Percentiles rank a stretch among this genome's conserved stretches.
Evolutionary conservation across 1,140 invertebrate genomes (phyloP).

Genomic region (Drosophila neocordata): DNA sequence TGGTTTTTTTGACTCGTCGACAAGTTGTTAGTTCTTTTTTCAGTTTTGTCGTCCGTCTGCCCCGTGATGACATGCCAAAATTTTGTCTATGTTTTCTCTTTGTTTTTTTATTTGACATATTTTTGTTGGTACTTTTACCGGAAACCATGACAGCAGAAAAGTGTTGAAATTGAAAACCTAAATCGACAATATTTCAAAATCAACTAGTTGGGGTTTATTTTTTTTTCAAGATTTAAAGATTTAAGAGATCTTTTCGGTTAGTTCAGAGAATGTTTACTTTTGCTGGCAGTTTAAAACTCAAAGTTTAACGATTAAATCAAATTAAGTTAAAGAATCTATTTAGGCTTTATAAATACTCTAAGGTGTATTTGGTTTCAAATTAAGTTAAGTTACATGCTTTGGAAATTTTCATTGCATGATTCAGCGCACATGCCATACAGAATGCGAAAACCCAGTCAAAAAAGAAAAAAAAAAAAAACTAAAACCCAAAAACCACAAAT

Average conservation of each 20-base stretch:
- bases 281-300: no score
- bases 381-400: background rate
- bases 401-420: background rate
- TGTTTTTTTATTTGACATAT: conserved; percentile 15
- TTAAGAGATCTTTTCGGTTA: no score
- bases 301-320: no score
- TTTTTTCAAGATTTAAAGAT: background rate
- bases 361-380: background rate
- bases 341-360: no score
- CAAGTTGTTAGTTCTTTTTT: conserved; percentile 16
- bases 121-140: conserved; percentile 10
- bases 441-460: background rate
- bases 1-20: conserved; percentile 18
- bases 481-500: conserved; percentile 17
- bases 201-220: background rate
- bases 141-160: background rate
- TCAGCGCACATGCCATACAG: background rate
- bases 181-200: conserved; percentile 8
- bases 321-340: no score
- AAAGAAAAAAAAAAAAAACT: background rate
- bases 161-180: conserved; percentile 7
- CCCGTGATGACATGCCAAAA: conserved; percentile 13
- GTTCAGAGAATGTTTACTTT: no score
- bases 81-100: conserved; percentile 10
- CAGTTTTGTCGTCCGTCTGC: background rate